Base-by-base conservation (phyloP, 2,797 vertebrate genomes). In the Propithecus deckenii region DNA sequence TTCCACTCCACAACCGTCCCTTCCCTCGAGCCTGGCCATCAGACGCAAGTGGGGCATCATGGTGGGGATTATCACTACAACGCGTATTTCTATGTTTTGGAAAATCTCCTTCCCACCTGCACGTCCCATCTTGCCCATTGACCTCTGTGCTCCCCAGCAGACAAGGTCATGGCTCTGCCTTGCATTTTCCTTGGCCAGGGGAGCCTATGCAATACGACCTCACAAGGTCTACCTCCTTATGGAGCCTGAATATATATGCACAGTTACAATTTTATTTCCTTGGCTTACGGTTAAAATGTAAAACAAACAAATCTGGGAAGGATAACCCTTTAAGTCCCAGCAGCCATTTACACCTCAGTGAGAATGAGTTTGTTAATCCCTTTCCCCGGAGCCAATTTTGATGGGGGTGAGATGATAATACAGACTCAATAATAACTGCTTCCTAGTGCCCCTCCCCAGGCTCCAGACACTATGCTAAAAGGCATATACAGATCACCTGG, bases 281-380 rank as follows among this genome's bases (percentile, higher is more conserved):
- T 88, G 74, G 67, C 30, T 86, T 91, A 57, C 25, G 71, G 22
- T 80, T 80, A 85, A 88, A 76, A 83, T 43, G 61, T 48, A 43
- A 69, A 67, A 67, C 75, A 69, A 41, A 63, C 65, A 72, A 55
- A 50, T 41, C 48, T 59, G 52, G 61, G 61, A 76, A 59, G 48
- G 35, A 61, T 20, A 89, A 86, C 55, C 32, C 17, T 74, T 59
- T 50, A 46, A 22, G 59, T 46, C 48, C 75, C 20, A 76, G 84
- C 74, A 90, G 75, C 57, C 59, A 75, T 30, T 63, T 48, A 92
- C 46, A 95, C 41, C 48, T 46, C 69, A 80, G 41, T 86, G 67
- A 88, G 83, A 79, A 84, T 2, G 52, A 84, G 69, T 81, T 61
- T 86, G 87, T 90, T 55, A 38, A 43, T 52, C 22, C 17, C 80